Evolutionary conservation across 2,888 invertebrate genomes (phyloP).

Genomic region (Rhynchonema sp.): DNA sequence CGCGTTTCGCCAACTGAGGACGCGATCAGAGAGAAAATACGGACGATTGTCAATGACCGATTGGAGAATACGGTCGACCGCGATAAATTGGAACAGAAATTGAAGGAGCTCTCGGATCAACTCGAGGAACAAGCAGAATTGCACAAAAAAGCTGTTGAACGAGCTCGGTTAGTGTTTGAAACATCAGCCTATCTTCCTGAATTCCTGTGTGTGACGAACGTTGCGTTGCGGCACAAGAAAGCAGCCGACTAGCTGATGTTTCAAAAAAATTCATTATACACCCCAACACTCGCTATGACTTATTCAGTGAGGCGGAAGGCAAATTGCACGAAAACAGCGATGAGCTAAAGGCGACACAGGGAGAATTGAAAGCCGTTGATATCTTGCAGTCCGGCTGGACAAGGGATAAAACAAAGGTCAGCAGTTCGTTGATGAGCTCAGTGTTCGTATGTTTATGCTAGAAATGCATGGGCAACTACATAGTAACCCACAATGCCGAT

Average conservation of each 20-base stretch:
- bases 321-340: constrained; percentile 53
- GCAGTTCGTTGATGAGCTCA: too few species aligned
- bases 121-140: constrained; percentile 46
- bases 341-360: constrained; percentile 55
- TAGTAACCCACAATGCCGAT: too few species aligned
- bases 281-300: too few species aligned
- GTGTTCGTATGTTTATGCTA: too few species aligned
- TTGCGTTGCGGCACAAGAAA: not conserved
- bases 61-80: not conserved
- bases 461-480: too few species aligned
- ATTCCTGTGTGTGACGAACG: too few species aligned
- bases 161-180: constrained; percentile 36
- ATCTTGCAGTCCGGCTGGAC: constrained; percentile 50
- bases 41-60: constrained; percentile 16
- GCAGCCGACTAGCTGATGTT: too few species aligned
- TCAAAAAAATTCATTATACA: too few species aligned
- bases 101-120: constrained; percentile 51
- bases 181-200: too few species aligned
- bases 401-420: constrained; percentile 58
- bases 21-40: constrained; percentile 49
- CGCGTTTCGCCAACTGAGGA: constrained; percentile 42
- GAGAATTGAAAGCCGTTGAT: constrained; percentile 54
- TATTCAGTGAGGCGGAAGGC: constrained; percentile 48
- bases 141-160: constrained; percentile 44
- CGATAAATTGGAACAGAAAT: constrained; percentile 50